Evolutionary conservation across 2,888 invertebrate species (phyloP).

Genomic region (Gasteruption jaculator): DNA sequence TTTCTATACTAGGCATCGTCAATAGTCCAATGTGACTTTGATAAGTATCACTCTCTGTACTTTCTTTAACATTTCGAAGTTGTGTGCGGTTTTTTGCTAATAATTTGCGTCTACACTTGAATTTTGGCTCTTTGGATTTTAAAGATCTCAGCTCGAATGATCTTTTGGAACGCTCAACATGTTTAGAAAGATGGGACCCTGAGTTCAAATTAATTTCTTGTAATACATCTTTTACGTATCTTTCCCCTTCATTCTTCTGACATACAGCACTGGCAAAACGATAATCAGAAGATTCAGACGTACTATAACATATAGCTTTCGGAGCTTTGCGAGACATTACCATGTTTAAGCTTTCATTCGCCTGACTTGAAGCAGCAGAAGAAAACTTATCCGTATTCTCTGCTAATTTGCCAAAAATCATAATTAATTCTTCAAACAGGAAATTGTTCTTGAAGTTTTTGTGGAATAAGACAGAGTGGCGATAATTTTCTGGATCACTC

Average conservation of each 20-base stretch:
- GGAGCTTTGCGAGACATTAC: constrained; percentile 11
- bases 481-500: too few species aligned
- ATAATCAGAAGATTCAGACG: constrained; percentile 15
- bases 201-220: too few species aligned
- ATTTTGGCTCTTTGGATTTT: constrained; percentile 3
- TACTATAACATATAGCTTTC: constrained; percentile 13
- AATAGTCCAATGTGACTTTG: constrained; percentile 11
- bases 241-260: constrained; percentile 22
- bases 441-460: constrained; percentile 6
- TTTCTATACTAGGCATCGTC: too few species aligned
- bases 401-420: constrained; percentile 9
- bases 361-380: constrained; percentile 12
- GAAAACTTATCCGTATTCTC: constrained; percentile 13
- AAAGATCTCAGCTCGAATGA: too few species aligned
- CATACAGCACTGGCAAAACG: constrained; percentile 11
- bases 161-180: too few species aligned
- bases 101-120: constrained; percentile 8
- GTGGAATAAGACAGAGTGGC: constrained; percentile 11
- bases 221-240: too few species aligned
- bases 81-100: constrained; percentile 7
- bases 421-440: constrained; percentile 8
- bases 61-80: constrained; percentile 11
- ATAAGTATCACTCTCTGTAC: constrained; percentile 9
- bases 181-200: too few species aligned
- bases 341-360: constrained; percentile 14